Evolutionary conservation across 2,797 vertebrate genomes (phyloP), one percentile per base, ranked within the genome.

Genomic region (Glossophaga mutica): DNA sequence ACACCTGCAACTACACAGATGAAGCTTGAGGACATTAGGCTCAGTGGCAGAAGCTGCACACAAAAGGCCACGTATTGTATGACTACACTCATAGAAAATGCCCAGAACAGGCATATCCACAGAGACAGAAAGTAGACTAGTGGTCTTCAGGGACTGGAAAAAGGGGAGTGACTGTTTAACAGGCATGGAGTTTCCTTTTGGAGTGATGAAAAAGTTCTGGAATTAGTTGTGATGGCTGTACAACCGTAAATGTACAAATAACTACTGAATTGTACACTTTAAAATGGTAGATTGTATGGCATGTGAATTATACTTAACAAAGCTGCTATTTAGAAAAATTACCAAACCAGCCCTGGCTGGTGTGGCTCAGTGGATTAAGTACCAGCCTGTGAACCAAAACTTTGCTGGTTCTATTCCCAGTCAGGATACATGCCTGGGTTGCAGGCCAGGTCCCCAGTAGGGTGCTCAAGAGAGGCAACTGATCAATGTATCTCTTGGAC

Each of bases 1-100:
- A 44, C 37, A 6, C 42, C 0, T 5, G 2, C 42, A 1, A n/a
- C 34, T 15, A 16, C 4, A 2, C 0, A 1, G 68, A 9, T 0
- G 4, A 5, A n/a, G 37, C n/a, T 10, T 0, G 6, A 71, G n/a
- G 16, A 42, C 70, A 8, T 0, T 2, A 6, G 0, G 0, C 29
- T 21, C 34, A 22, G 29, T 4, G 65, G 73, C 32, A 48, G 37
- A 39, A 7, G 15, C n/a, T 59, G 34, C 67, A 50, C 48, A 16
- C 34, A 15, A 3, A 57, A 34, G 19, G 65, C 32, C 81, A 22
- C 34, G 7, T 0, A 0, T 4, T 0, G 18, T 3, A 6, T 5
- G 32, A 26, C 1, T 42, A 48, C 32, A 11, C 9, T 12, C 5
- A 2, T 0, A 34, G 1, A 21, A 32, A 37, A 57, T 3, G 3